Evolutionary conservation across 2,888 invertebrate genomes (phyloP), one percentile per base, ranked within the genome.

Genomic region (Ctenicera cuprea): DNA sequence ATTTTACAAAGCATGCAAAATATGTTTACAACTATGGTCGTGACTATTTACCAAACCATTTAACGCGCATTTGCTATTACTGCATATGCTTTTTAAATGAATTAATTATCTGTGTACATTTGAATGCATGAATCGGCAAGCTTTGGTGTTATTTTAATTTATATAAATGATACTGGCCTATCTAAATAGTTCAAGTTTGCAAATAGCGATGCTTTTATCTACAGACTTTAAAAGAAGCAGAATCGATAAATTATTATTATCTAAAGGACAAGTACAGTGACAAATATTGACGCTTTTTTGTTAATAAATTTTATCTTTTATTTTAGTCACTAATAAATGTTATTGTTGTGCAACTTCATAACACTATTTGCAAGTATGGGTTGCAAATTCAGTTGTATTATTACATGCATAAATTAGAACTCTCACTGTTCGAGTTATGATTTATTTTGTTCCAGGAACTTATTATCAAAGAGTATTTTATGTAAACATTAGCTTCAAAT

Each of bases 151-250:
- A n/a, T 54, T 54, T 54, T 54, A 54, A 54, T 54, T 45, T 54
- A 54, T 54, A 54, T 54, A 54, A 54, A 54, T 54, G 54, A 54
- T 54, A 54, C 30, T 33, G n/a, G 8, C 54, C 9, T 54, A 54
- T 54, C 54, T 54, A 54, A 54, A 54, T 54, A 30, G 54, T 54
- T 54, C 54, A 54, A 54, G 54, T 54, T 54, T 54, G 54, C 54
- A 54, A 54, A 54, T 54, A 54, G 30, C 54, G 54, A n/a, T 22
- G 14, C 16, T 54, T 30, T 30, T 2, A 30, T 30, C 14, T 22
- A 54, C 8, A 54, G 54, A 54, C 54, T n/a, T 54, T 8, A 33
- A 54, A 54, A 22, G 14, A 48, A 18, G 9, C 18, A 18, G 48
- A 48, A 11, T 48, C 43, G 14, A 14, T 26, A 26, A 26, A 26